Conservation (phyloP, 2,888 invertebrate genomes). For the Mimumesa dahlbomi region DNA sequence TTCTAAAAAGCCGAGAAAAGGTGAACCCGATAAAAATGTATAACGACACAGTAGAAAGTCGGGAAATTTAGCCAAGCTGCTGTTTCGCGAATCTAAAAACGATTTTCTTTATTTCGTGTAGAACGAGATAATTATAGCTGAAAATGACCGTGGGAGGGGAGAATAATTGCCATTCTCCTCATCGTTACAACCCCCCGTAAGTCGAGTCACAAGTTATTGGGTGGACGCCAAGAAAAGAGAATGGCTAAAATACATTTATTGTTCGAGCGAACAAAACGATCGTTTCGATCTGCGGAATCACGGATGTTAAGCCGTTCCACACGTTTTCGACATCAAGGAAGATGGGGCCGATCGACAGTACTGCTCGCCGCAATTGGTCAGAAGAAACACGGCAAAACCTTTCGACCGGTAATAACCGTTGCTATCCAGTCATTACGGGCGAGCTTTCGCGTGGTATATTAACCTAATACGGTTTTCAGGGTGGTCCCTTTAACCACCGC, state of each 20-base stretch:
- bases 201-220: no score
- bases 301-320: constrained; percentile 53
- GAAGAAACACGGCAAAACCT: constrained; percentile 62
- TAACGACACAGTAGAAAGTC: no score
- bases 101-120: no score
- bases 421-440: constrained; percentile 64
- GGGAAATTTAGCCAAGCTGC: no score
- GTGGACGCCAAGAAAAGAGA: neutral
- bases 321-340: constrained; percentile 50
- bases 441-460: constrained; percentile 61
- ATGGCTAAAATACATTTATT: constrained; percentile 19
- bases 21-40: no score
- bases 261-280: constrained; percentile 34
- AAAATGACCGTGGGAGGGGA: no score
- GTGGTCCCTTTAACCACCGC: constrained; percentile 61
- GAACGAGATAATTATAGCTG: no score
- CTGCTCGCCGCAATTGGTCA: constrained; percentile 35
- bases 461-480: constrained; percentile 71
- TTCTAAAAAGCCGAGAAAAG: no score
- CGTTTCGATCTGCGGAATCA: constrained; percentile 45
- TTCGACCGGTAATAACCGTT: constrained; percentile 62
- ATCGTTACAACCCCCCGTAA: no score
- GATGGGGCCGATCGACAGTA: constrained; percentile 30
- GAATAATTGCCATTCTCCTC: no score
- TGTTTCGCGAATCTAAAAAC: no score